A percentile compares a stretch with the other conserved stretches of the same genome.
Conservation (phyloP, 53 echinoderm and acorn worm genomes). For the Holothuria scabra region DNA sequence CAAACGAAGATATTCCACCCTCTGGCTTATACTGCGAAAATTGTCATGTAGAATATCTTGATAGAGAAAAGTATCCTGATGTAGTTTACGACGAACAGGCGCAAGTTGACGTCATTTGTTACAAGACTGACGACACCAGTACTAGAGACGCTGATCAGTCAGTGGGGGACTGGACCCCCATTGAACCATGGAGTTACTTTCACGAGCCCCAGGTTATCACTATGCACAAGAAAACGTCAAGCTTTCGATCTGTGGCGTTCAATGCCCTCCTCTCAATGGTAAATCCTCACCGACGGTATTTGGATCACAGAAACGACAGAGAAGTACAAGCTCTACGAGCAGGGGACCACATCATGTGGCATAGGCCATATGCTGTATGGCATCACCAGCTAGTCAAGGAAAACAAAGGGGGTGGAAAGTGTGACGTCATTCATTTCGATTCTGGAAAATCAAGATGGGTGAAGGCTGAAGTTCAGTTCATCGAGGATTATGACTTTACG, state of each 20-base stretch:
- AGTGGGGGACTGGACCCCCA: too few relatives aligned
- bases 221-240: not conserved
- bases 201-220: not conserved
- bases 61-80: not conserved
- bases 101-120: not conserved
- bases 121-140: not conserved
- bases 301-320: constrained; percentile 1
- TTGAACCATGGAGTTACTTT: too few relatives aligned
- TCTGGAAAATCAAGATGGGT: not conserved
- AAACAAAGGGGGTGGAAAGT: constrained; percentile 23
- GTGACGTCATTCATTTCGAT: constrained; percentile 33
- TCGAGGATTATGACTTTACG: constrained; percentile 16
- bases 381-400: constrained; percentile 4
- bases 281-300: not conserved
- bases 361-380: constrained; percentile 13
- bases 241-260: not conserved
- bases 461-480: not conserved
- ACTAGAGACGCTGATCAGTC: not conserved
- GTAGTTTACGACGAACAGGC: not conserved
- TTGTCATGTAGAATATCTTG: constrained; percentile 31
- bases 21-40: not conserved
- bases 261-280: constrained; percentile 12
- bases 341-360: constrained; percentile 21
- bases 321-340: not conserved
- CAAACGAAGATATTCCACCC: not conserved